Conservation (phyloP, 1,140 invertebrate species). For the Teleopsis dalmanni region DNA sequence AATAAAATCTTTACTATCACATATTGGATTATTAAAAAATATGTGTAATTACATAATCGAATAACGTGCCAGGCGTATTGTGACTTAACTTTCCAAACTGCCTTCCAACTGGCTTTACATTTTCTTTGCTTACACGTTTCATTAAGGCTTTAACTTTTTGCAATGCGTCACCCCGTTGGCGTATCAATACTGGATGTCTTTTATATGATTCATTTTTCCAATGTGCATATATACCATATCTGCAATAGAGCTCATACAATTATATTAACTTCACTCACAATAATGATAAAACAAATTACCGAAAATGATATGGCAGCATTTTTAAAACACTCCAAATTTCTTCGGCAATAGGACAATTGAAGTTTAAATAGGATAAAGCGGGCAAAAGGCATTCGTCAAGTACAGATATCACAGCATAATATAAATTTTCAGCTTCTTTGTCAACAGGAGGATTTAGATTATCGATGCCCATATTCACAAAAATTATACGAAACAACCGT, state of each 20-base stretch:
- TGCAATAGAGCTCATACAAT: slow-evolving; percentile 2
- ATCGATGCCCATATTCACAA: slow-evolving; percentile 35
- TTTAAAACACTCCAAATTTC: slow-evolving; percentile 91
- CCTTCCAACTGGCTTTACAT: slow-evolving; percentile 91
- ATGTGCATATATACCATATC: slow-evolving; percentile 83
- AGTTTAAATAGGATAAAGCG: slow-evolving; percentile 81
- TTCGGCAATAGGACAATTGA: slow-evolving; percentile 92
- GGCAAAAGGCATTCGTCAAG: slow-evolving; percentile 84
- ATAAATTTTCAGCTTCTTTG: slow-evolving; percentile 32
- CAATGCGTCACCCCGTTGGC: slow-evolving; percentile 73
- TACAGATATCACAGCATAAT: slow-evolving; percentile 70
- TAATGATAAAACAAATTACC: slow-evolving; percentile 46
- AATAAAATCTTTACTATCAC: background rate
- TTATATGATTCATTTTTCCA: slow-evolving; percentile 90
- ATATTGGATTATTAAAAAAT: slow-evolving; percentile 50
- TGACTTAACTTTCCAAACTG: slow-evolving; percentile 95
- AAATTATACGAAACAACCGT: slow-evolving; percentile 48
- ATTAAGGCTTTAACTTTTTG: slow-evolving; percentile 94
- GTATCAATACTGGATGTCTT: slow-evolving; percentile 73
- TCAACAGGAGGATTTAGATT: slow-evolving; percentile 29
- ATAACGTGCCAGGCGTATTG: slow-evolving; percentile 87
- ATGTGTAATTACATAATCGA: slow-evolving; percentile 75
- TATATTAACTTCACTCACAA: background rate
- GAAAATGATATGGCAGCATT: slow-evolving; percentile 84
- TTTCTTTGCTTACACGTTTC: slow-evolving; percentile 97